phyloP scores from a whole-genome alignment of 2,888 invertebrate genomes.

The Eristalis pertinax region DNA sequence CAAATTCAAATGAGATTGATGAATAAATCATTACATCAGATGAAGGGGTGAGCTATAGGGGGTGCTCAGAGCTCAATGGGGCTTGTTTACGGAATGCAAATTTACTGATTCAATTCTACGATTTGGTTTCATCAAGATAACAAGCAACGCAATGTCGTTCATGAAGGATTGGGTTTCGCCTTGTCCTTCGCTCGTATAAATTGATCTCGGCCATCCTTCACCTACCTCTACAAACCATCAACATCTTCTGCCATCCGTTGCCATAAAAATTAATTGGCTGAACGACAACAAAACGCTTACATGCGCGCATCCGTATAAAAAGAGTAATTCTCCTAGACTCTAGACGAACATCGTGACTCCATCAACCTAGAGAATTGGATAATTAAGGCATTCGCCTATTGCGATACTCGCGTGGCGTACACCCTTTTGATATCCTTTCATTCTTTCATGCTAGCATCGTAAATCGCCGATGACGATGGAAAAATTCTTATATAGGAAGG shows the following conservation, averaged over 20 bases:
- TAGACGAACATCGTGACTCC: constrained; percentile 54
- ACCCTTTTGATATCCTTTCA: constrained; percentile 55
- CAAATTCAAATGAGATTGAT: constrained; percentile 72
- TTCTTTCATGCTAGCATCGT: constrained; percentile 45
- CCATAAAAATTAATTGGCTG: constrained; percentile 52
- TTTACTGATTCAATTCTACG: constrained; percentile 64
- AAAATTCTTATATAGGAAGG: constrained; percentile 16
- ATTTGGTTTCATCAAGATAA: constrained; percentile 56
- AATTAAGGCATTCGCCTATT: constrained; percentile 57
- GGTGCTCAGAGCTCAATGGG: constrained; percentile 35
- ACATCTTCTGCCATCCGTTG: constrained; percentile 6
- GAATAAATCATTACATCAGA: constrained; percentile 66
- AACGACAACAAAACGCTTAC: constrained; percentile 52
- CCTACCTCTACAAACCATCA: background rate
- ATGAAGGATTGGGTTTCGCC: background rate
- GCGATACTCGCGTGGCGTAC: constrained; percentile 12
- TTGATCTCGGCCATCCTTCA: constrained; percentile 10
- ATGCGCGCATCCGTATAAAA: constrained; percentile 33
- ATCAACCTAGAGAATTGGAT: constrained; percentile 58
- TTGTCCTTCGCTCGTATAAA: constrained; percentile 20
- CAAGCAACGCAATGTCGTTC: constrained; percentile 12
- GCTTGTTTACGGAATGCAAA: constrained; percentile 65
- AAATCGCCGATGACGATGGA: constrained; percentile 19
- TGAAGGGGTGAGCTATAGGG: background rate
- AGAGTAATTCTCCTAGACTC: constrained; percentile 46